Percentiles rank a stretch among this genome's conserved stretches.
Conservation (phyloP, 2,797 vertebrate genomes). For the Notolabrus celidotus region DNA sequence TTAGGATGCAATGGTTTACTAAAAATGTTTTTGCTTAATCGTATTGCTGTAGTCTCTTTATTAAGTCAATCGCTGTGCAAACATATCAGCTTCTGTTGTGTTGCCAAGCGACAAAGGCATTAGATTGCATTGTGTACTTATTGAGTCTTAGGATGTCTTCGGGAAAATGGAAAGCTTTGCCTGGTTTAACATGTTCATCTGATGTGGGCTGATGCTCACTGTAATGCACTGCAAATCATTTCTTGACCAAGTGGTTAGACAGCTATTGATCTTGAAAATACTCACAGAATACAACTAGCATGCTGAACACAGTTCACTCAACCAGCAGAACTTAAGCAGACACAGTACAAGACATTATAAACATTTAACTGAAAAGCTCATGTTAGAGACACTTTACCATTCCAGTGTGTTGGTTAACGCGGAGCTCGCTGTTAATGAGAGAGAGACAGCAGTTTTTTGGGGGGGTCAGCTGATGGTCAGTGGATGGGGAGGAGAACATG, state of each 20-base stretch:
- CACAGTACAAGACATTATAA: constrained; percentile 14
- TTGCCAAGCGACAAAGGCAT: constrained; percentile 63
- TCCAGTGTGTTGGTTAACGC: constrained; percentile 38
- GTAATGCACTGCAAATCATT: no score
- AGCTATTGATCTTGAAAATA: no score
- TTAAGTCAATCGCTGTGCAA: constrained; percentile 33
- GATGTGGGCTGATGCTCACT: constrained; percentile 9
- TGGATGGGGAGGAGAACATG: constrained; percentile 34
- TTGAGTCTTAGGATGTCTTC: background rate
- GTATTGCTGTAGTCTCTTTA: constrained; percentile 4
- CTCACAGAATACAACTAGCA: background rate
- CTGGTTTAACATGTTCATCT: constrained; percentile 1
- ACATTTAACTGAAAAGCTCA: constrained; percentile 35
- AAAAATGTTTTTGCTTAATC: background rate
- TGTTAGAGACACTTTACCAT: constrained; percentile 18
- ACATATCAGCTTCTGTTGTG: constrained; percentile 48
- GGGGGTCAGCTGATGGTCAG: constrained; percentile 7
- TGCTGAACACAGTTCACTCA: constrained; percentile 26
- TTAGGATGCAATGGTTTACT: no score
- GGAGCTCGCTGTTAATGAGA: constrained; percentile 20
- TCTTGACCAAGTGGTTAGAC: no score
- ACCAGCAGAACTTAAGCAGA: constrained; percentile 26
- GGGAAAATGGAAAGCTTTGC: no score
- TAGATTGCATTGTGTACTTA: constrained; percentile 18
- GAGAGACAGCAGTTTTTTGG: constrained; percentile 15